These are phyloP conservation scores for Dasyurus viverrinus DNA, from an alignment of 2,113 vertebrate genomes.

Conservation along the genomic window DNA sequence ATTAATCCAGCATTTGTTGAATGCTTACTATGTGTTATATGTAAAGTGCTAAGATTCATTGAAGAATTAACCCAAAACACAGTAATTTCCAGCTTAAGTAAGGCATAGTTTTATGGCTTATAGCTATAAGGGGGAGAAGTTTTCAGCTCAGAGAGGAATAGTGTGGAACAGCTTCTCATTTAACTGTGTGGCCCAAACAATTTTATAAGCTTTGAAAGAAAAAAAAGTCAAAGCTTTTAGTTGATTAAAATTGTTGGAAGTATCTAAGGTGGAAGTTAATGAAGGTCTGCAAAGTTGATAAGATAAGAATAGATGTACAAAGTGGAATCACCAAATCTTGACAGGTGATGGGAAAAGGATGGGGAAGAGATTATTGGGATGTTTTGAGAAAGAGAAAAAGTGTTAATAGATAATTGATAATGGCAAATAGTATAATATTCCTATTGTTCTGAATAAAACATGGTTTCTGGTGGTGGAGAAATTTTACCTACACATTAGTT, in stretches of 20 bases:
- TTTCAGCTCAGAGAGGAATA: background rate
- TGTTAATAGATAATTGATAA: background rate
- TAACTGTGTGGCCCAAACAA: background rate
- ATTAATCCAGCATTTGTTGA: background rate
- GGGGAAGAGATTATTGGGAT: background rate
- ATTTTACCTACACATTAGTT: background rate
- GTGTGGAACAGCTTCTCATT: background rate
- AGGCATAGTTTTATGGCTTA: background rate
- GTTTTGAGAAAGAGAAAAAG: background rate
- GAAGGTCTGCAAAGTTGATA: background rate
- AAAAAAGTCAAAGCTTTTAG: background rate
- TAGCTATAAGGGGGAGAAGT: background rate
- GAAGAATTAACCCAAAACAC: background rate
- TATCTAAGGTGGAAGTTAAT: background rate
- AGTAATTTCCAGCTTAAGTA: background rate
- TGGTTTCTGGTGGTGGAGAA: background rate
- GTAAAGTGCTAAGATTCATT: background rate
- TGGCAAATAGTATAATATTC: background rate
- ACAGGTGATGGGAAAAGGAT: background rate
- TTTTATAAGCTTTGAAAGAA: conserved; percentile 1
- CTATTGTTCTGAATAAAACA: background rate
- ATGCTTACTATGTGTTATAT: background rate
- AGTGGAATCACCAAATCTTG: background rate
- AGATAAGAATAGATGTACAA: background rate
- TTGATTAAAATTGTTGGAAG: too few species aligned